These are phyloP conservation scores for Apotomis turbidana DNA, from an alignment of 2,888 invertebrate genomes.

Conservation along the genomic window DNA sequence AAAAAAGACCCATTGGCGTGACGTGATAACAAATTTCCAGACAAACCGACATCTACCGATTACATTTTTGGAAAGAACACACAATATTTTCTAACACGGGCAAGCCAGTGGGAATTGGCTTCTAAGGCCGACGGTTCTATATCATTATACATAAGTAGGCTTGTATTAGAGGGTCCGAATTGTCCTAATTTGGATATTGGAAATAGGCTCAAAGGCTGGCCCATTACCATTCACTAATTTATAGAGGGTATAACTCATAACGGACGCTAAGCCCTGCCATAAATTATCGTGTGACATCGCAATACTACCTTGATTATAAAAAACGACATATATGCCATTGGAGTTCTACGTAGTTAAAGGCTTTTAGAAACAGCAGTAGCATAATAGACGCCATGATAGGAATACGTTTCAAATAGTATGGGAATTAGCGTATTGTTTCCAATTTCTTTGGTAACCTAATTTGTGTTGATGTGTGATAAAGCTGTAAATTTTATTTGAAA, in stretches of 20 bases:
- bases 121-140: background rate
- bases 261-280: slow-evolving; percentile 66
- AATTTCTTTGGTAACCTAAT: slow-evolving; percentile 12
- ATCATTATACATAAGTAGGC: background rate
- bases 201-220: slow-evolving; percentile 31
- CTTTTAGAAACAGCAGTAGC: background rate
- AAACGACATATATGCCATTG: background rate
- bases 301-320: slow-evolving; percentile 48
- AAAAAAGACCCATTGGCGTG: too few species aligned
- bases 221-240: slow-evolving; percentile 32
- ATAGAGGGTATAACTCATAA: slow-evolving; percentile 60
- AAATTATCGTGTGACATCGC: slow-evolving; percentile 73
- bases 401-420: slow-evolving; percentile 1
- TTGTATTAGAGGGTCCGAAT: slow-evolving; percentile 2
- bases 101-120: too few species aligned
- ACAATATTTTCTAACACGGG: too few species aligned
- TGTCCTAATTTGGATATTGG: slow-evolving; percentile 33
- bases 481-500: too few species aligned
- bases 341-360: background rate
- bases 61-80: too few species aligned
- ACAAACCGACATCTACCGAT: too few species aligned
- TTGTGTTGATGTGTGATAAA: background rate
- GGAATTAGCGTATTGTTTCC: slow-evolving; percentile 26
- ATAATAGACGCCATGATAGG: slow-evolving; percentile 6
- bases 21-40: too few species aligned